Base-by-base conservation (phyloP, 2,888 invertebrate species). In the Drosophila formosana region DNA sequence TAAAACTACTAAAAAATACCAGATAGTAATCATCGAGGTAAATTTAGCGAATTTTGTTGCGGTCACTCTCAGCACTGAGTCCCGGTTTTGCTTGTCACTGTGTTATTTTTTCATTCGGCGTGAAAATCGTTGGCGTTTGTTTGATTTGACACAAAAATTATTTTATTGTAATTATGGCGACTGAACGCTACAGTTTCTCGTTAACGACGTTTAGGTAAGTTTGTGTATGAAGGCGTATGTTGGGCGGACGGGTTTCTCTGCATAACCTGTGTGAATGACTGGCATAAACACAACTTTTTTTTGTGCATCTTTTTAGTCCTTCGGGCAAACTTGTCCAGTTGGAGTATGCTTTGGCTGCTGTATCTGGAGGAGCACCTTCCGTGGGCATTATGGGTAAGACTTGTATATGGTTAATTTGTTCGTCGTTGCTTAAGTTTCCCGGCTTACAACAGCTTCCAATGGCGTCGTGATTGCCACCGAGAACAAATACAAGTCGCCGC, bases 271-370 rank as follows among this genome's bases (percentile, higher is more conserved):
- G 64, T 75, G 73, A 81, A 89, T 91, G 90, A 90, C 86, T 89
- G 80, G 85, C 82, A 71, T 65, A 75, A 82, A 80, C 49, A 76
- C 23, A 56, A 60, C 0, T 63, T 46, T 60, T 49, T 26, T 32
- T n/a, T 23, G 18, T 18, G 18, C 18, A 1, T 65, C 91, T 91
- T 93, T 94, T 30, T 93, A 99, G 99, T 92, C 99, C 99, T 18
- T 99, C 99, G 26, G 99, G 99, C 79, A 99, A 99, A 93, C 94
- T 99, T 88, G 99, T 99, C 61, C 99, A 99, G 93, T 98, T 99
- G 87, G 99, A 99, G 94, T 99, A 99, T 96, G 99, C 99, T 3
- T 94, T 99, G 92, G 98, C 99, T 61, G 99, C 99, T 32, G 99
- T 99, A 28, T 97, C 98, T 67, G 98, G 98, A 73, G 99, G 99